Evolutionary conservation across 2,113 vertebrate species (phyloP), one percentile per base, ranked within the genome.

Genomic region (Barnardius zonarius): DNA sequence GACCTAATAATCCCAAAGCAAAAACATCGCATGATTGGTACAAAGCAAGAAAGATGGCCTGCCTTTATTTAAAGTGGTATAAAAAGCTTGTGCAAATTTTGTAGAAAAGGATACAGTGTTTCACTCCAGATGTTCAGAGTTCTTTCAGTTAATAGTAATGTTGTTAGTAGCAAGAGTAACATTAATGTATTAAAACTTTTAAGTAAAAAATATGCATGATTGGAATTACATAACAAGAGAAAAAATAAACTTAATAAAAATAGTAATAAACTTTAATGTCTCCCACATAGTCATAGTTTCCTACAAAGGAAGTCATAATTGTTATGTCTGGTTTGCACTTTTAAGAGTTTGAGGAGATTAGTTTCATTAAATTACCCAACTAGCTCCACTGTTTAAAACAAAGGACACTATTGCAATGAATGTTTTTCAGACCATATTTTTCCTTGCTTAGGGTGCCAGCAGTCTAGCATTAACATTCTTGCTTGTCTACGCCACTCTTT

Each of bases 191-290:
- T 84, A 75, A 62, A 72, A 83, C 13, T 4, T 59, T 70, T 46
- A 74, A 48, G 59, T 81, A 88, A 33, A 72, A 67, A 82, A 59
- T 15, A 5, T 52, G 76, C 14, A 54, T 31, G 39, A 75, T 39
- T 73, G 6, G 8, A 9, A 54, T 64, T 30, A 78, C 31, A 74
- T 68, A 88, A 54, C 9, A 91, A 63, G 19, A 72, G 6, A 1
- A 87, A 94, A 87, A 87, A 87, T 64, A 72, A 41, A 77, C 37
- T 28, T 31, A 81, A 77, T 49, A 67, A 83, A 66, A 43, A 10
- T 28, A 3, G 8, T 46, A 74, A 54, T 23, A 62, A 9, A 17
- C 7, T 18, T 49, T 19, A 66, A 57, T 27, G 6, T 4, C 6
- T 72, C 25, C 83, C 27, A 51, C 19, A 24, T 3, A 30, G 5